phyloP scores from a whole-genome alignment of 1,140 invertebrate genomes.

The Helicoverpa zea region DNA sequence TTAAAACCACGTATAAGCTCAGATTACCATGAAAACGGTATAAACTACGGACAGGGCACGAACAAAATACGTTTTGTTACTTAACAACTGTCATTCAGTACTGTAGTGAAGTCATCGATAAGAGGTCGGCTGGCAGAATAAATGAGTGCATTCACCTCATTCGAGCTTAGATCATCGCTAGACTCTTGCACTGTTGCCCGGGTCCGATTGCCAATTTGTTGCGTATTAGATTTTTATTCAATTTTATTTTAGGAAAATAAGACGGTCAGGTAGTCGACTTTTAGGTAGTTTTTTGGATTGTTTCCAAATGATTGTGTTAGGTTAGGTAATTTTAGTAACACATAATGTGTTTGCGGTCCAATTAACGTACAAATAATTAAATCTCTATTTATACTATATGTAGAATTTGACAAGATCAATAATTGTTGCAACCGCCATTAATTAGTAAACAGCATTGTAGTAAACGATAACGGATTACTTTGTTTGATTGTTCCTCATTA shows the following conservation, averaged over 20 bases:
- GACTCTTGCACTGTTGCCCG: slow-evolving; percentile 3
- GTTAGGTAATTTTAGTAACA: no score
- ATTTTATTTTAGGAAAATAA: background rate
- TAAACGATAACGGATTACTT: slow-evolving; percentile 4
- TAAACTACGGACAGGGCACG: background rate
- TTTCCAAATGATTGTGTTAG: no score
- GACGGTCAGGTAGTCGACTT: no score
- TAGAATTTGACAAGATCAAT: no score
- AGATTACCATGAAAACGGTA: slow-evolving; percentile 17
- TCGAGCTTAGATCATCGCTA: slow-evolving; percentile 54
- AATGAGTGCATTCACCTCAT: slow-evolving; percentile 55
- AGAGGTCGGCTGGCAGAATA: slow-evolving; percentile 36
- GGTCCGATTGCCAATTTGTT: background rate
- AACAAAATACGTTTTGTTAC: slow-evolving; percentile 35
- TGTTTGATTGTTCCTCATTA: background rate
- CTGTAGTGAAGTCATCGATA: slow-evolving; percentile 44
- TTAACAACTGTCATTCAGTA: slow-evolving; percentile 40
- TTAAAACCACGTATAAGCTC: slow-evolving; percentile 3
- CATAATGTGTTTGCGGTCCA: no score
- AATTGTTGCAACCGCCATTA: background rate
- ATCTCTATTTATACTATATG: no score
- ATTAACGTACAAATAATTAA: no score
- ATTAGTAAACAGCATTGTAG: background rate
- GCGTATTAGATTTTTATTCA: background rate
- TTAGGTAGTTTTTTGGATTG: background rate